These are phyloP conservation scores for Portunus trituberculatus DNA, from an alignment of 1,140 invertebrate species.

Conservation along the genomic window DNA sequence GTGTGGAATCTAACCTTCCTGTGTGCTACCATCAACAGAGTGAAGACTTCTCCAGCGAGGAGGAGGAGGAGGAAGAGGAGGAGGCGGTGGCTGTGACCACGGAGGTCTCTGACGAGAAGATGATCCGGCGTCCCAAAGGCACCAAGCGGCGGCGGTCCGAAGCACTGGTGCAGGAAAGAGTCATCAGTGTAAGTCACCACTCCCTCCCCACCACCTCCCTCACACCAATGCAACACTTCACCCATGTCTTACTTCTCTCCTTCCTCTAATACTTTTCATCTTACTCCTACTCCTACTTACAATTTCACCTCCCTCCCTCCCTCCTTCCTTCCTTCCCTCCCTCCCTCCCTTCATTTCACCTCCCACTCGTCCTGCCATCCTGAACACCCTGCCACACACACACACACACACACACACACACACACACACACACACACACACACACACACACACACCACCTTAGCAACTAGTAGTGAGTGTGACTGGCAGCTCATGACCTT, in stretches of 20 bases:
- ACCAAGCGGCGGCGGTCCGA: slow-evolving; percentile 81
- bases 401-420: background rate
- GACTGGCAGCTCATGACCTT: background rate
- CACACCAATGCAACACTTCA: background rate
- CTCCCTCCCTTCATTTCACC: background rate
- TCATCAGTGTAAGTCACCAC: slow-evolving; percentile 77
- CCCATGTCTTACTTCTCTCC: background rate
- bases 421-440: background rate
- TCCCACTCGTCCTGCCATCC: background rate
- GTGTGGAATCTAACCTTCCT: background rate
- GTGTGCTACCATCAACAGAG: slow-evolving; percentile 53
- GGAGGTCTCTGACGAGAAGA: slow-evolving; percentile 80
- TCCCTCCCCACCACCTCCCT: background rate
- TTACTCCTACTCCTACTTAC: background rate
- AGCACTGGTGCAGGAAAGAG: slow-evolving; percentile 76
- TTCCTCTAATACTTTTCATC: background rate
- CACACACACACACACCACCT: too few relatives aligned
- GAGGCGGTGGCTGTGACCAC: slow-evolving; percentile 80
- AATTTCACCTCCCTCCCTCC: background rate
- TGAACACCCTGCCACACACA: background rate
- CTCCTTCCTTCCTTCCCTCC: background rate
- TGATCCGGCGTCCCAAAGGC: slow-evolving; percentile 80
- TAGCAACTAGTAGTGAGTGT: background rate
- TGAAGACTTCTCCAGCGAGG: slow-evolving; percentile 77
- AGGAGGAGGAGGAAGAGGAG: slow-evolving; percentile 79